Base-by-base conservation (phyloP, 2,888 invertebrate genomes). In the Sycophila texana region DNA sequence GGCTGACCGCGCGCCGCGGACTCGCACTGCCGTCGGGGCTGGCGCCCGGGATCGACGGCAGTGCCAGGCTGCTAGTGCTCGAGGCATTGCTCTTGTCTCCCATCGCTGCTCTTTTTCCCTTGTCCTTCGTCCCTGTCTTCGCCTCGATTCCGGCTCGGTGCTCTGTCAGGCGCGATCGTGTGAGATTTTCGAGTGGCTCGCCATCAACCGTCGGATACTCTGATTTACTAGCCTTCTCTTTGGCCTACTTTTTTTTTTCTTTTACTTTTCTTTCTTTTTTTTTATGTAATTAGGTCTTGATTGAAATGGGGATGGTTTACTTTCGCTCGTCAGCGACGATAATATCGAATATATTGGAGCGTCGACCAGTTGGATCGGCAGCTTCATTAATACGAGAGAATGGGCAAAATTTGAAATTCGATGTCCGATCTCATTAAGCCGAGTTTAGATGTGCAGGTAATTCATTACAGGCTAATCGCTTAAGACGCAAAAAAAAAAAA, bases 1-100 rank as follows among this genome's bases (percentile, higher is more conserved):
- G 95, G 84, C 94, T 94, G 82, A 95, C 93, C 12, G 94, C 94
- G 83, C 94, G 92, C 84, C 94, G 91, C 14, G 94, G 94, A 81
- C 89, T 90, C 30, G 89, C 85, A 63, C 89, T 89, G 22, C 89
- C 89, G 49, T 90, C 89, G 68, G 89, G 89, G 82, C 89, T 90
- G 3, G 89, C 81, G 22, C 89, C 89, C 53, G 86, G 86, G 58
- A 89, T 84, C 63, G 88, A 85, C 26, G 89, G 89, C 67, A 90
- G 82, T 49, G 89, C 88, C 77, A 90, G 83, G 65, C 88, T 89
- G 83, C 88, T 89, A 67, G 89, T 86, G 72, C 86, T 89, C 82
- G 88, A 88, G 16, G 86, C 82, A 80, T 86, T 87, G 84, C 87
- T 90, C 71, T 85, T 86, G 74, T 90, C 89, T 20, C 88, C 86